Evolutionary conservation across 2,888 invertebrate species (phyloP).

Genomic region (Scaptomyza tumidula): DNA sequence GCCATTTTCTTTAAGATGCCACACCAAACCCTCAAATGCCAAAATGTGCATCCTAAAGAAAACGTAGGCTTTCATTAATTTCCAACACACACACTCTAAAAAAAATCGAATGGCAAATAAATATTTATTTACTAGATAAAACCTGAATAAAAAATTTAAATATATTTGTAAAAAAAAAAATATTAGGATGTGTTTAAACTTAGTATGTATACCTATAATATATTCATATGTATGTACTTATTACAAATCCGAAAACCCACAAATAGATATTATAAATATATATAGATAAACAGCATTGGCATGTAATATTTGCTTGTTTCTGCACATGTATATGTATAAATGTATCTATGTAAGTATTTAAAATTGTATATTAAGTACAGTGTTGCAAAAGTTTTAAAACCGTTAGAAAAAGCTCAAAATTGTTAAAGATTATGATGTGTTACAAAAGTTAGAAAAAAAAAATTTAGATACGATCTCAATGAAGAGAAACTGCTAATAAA

Average conservation of each 20-base stretch:
- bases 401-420: conserved; percentile 46
- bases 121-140: conserved; percentile 16
- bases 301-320: conserved; percentile 37
- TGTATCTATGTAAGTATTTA: conserved; percentile 56
- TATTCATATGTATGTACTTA: conserved; percentile 10
- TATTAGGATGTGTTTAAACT: conserved; percentile 13
- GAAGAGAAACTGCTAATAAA: conserved; percentile 1
- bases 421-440: conserved; percentile 37
- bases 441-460: conserved; percentile 4
- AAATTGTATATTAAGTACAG: conserved; percentile 45
- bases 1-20: conserved; percentile 84
- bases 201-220: conserved; percentile 10
- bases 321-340: conserved; percentile 50
- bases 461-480: conserved; percentile 13
- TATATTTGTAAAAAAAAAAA: conserved; percentile 20
- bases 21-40: conserved; percentile 26
- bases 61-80: conserved; percentile 63
- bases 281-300: conserved; percentile 26
- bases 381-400: conserved; percentile 27
- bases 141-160: conserved; percentile 15
- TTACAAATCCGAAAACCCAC: conserved; percentile 12
- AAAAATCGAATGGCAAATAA: conserved; percentile 3
- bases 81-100: conserved; percentile 1
- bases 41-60: conserved; percentile 69
- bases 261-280: conserved; percentile 13